phyloP scores from a whole-genome alignment of 1,140 invertebrate genomes.

The Ceratina japonica region DNA sequence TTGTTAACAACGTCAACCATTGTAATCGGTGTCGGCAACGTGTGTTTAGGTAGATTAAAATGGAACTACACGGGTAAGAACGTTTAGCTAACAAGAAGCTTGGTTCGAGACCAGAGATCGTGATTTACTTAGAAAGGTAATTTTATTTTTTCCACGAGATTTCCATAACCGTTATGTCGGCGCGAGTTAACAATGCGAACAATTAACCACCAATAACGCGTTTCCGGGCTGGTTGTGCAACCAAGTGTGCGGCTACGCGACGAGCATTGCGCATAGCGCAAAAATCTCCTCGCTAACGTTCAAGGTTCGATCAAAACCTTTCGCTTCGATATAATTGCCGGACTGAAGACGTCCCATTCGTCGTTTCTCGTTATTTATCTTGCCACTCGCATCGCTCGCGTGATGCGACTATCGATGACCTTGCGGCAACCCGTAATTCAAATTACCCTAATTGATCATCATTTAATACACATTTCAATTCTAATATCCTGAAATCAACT shows the following conservation, averaged over 20 bases:
- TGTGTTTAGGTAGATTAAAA: background rate
- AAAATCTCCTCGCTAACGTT: slow-evolving; percentile 54
- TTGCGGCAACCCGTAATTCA: background rate
- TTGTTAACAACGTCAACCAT: background rate
- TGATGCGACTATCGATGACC: background rate
- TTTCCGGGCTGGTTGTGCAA: slow-evolving; percentile 65
- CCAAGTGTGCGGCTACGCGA: slow-evolving; percentile 11
- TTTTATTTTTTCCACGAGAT: slow-evolving; percentile 31
- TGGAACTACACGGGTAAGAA: background rate
- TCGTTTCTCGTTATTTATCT: slow-evolving; percentile 10
- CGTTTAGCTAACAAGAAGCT: background rate
- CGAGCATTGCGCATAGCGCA: slow-evolving; percentile 43
- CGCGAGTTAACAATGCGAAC: slow-evolving; percentile 47
- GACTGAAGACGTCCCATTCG: slow-evolving; percentile 20
- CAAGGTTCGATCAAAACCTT: slow-evolving; percentile 57
- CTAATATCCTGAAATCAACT: background rate
- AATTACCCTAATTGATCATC: slow-evolving; percentile 1
- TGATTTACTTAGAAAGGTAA: slow-evolving; percentile 13
- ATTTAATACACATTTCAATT: background rate
- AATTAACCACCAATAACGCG: slow-evolving; percentile 56
- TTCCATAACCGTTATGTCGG: slow-evolving; percentile 41
- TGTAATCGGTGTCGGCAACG: too few species aligned
- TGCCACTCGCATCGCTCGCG: background rate
- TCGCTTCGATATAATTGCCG: slow-evolving; percentile 52
- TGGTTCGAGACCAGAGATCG: background rate